A percentile compares a stretch with the other conserved stretches of the same genome.
Conservation (phyloP, 2,113 vertebrate species). For the Cyprinodon variegatus region DNA sequence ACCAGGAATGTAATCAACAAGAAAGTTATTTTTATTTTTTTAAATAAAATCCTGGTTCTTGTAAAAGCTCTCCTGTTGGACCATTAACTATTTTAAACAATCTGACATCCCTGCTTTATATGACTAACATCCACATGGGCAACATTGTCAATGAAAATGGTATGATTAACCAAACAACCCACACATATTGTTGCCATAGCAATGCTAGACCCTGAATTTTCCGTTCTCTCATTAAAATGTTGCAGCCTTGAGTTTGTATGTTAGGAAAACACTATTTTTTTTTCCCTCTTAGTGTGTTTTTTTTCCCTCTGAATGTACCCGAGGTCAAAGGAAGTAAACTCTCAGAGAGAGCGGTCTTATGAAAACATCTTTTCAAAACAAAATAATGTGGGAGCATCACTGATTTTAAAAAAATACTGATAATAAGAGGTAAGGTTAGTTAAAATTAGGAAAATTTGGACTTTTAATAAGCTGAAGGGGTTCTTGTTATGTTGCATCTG, state of each 20-base stretch:
- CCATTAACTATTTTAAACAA: not conserved
- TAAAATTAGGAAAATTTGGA: not conserved
- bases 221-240: constrained; percentile 12
- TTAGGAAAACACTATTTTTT: not conserved
- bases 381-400: not conserved
- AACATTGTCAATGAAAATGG: not conserved
- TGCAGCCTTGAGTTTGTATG: constrained; percentile 48
- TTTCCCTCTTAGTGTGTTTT: not conserved
- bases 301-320: not conserved
- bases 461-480: not conserved
- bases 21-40: too few species aligned
- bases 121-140: not conserved
- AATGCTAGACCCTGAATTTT: constrained; percentile 54
- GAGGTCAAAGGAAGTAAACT: not conserved
- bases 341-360: not conserved
- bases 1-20: too few species aligned
- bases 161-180: constrained; percentile 24
- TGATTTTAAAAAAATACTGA: not conserved
- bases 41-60: too few species aligned
- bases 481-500: not conserved
- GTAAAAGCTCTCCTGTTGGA: too few species aligned
- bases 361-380: not conserved
- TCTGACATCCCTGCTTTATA: not conserved
- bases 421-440: not conserved
- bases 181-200: constrained; percentile 69